Conservation (phyloP, 2,888 invertebrate species). For the Dicyrtoma fusca region DNA sequence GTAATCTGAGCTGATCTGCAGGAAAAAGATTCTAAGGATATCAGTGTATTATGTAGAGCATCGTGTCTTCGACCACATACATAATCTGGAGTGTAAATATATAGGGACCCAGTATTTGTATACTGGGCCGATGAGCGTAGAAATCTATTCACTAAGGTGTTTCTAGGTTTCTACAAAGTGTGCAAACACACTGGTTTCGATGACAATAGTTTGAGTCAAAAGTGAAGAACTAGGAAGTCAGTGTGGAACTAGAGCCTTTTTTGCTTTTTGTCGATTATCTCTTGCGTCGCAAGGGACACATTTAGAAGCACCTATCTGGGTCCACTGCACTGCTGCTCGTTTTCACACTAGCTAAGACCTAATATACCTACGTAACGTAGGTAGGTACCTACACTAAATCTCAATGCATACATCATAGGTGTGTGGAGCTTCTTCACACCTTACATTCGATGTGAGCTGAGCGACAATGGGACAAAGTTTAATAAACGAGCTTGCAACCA, state of each 20-base stretch:
- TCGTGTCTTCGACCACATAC: too few species aligned
- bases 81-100: too few species aligned
- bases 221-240: constrained; percentile 39
- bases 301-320: background rate
- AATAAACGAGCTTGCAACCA: too few species aligned
- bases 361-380: too few species aligned
- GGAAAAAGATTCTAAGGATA: too few species aligned
- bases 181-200: background rate
- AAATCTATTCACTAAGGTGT: too few species aligned
- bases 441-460: too few species aligned
- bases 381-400: background rate
- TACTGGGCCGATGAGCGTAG: background rate
- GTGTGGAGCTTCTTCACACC: too few species aligned
- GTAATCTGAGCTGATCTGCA: too few species aligned
- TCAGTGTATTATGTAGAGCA: too few species aligned
- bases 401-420: background rate
- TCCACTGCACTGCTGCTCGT: background rate
- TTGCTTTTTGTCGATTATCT: background rate
- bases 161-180: too few species aligned
- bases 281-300: background rate
- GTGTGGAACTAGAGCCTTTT: constrained; percentile 25
- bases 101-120: background rate
- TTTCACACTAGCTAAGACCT: background rate
- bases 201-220: constrained; percentile 26
- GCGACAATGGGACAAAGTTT: too few species aligned